Evolutionary conservation across 2,888 invertebrate species (phyloP).

Genomic region (Pristionchus maxplancki): DNA sequence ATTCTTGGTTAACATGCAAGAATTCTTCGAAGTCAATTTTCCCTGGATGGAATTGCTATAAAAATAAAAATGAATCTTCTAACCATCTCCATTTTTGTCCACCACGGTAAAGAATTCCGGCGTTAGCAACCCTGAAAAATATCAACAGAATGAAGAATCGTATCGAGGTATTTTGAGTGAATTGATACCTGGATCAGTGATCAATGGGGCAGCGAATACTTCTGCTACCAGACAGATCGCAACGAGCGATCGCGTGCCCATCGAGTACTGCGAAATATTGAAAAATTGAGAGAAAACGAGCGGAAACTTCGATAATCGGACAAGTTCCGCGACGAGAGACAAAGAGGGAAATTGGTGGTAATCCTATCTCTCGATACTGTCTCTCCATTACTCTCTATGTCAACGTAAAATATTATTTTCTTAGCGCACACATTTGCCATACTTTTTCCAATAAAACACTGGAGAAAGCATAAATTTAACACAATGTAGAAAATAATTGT

Average conservation of each 20-base stretch:
- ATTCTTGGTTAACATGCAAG: constrained; percentile 9
- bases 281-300: background rate
- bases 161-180: too few relatives aligned
- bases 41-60: background rate
- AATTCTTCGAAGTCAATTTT: constrained; percentile 43
- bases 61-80: too few relatives aligned
- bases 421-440: too few relatives aligned
- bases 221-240: background rate
- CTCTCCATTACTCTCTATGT: background rate
- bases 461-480: too few relatives aligned
- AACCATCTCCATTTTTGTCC: constrained; percentile 23
- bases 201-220: background rate
- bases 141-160: too few relatives aligned
- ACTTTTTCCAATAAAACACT: too few relatives aligned
- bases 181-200: background rate
- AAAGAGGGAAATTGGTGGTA: background rate
- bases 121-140: background rate
- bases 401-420: background rate
- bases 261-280: background rate
- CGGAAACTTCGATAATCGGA: constrained; percentile 1
- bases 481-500: too few relatives aligned
- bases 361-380: background rate
- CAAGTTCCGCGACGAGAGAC: background rate
- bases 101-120: background rate
- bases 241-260: background rate